Percentiles rank a stretch among this genome's conserved stretches.
Evolutionary conservation across 2,113 vertebrate species (phyloP).

Genomic region (Cercopithecus mona): DNA sequence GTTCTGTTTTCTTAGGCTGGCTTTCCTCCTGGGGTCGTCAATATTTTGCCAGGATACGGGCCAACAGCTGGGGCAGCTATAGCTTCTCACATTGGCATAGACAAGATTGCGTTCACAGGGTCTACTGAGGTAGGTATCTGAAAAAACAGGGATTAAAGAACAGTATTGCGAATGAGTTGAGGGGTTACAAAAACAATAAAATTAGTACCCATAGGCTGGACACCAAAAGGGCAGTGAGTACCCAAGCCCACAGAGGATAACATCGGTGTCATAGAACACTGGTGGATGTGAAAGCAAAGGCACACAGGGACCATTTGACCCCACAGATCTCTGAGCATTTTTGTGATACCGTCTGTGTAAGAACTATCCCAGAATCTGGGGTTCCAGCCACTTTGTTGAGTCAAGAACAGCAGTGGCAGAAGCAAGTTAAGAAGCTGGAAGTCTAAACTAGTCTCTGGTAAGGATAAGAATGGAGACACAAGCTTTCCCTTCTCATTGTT

Average conservation of each 20-base stretch:
- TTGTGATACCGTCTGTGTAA: background rate
- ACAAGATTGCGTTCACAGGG: constrained; percentile 99
- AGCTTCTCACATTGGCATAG: constrained; percentile 95
- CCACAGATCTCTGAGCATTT: background rate
- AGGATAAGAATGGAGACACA: background rate
- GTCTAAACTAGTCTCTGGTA: background rate
- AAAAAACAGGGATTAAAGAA: background rate
- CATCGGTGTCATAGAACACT: background rate
- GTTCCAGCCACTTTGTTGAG: background rate
- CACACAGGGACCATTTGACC: background rate
- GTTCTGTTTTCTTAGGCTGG: constrained; percentile 94
- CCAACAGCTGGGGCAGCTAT: constrained; percentile 96
- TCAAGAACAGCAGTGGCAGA: background rate
- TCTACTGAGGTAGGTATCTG: constrained; percentile 93
- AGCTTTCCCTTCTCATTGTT: background rate
- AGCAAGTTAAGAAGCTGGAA: background rate
- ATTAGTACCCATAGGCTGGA: background rate
- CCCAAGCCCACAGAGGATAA: background rate
- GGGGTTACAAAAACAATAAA: background rate
- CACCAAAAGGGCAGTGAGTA: background rate
- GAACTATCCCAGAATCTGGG: background rate
- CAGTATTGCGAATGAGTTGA: background rate
- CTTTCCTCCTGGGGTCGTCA: constrained; percentile 99
- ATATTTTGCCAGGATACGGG: constrained; percentile 99
- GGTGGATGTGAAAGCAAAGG: background rate